Base-by-base conservation (phyloP, 2,113 vertebrate species). In the Macheiramphus alcinus region DNA sequence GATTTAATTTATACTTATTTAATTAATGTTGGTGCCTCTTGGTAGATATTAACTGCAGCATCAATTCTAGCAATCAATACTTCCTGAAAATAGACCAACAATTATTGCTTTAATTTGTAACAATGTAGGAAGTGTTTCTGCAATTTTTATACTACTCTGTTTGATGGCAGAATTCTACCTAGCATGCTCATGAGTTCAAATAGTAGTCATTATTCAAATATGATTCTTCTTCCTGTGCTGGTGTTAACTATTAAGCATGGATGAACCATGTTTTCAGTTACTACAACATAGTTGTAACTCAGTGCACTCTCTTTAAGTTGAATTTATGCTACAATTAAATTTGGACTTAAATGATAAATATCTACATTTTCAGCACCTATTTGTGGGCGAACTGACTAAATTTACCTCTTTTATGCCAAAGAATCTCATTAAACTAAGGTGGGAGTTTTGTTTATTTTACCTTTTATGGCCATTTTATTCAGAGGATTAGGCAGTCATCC, bases 401-500 rank as follows among this genome's bases (percentile, higher is more conserved):
- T 78, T 86, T 88, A n/a, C 75, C 32, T 47, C 34, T 71, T 90
- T 83, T 59, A 48, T 81, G 32, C n/a, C 65, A 78, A 82, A 61
- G 73, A 82, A 83, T 61, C 40, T 87, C 61, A 59, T 87, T 95
- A 92, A 91, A 79, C 45, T 47, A 22, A 63, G 59, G 43, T 68
- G 16, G 29, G 18, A 81, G 29, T 93, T 84, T 65, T 96, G 76
- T 91, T 92, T 95, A 79, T 91, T 94, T 97, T 85, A 42, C 52
- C 50, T 56, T 85, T 89, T 87, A 36, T 68, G 70, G 85, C 70
- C 43, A 61, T 85, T 91, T 84, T 65, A 32, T 80, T 82, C 74
- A 76, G 48, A 32, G 66, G 66, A 85, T 94, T 85, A 82, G 78
- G 73, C 93, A 93, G 73, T 80, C 84, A 79, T 87, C 70, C 92